Percentiles rank a stretch among this genome's conserved stretches.
Evolutionary conservation across 2,888 invertebrate species (phyloP).

Genomic region (Myopa testacea): DNA sequence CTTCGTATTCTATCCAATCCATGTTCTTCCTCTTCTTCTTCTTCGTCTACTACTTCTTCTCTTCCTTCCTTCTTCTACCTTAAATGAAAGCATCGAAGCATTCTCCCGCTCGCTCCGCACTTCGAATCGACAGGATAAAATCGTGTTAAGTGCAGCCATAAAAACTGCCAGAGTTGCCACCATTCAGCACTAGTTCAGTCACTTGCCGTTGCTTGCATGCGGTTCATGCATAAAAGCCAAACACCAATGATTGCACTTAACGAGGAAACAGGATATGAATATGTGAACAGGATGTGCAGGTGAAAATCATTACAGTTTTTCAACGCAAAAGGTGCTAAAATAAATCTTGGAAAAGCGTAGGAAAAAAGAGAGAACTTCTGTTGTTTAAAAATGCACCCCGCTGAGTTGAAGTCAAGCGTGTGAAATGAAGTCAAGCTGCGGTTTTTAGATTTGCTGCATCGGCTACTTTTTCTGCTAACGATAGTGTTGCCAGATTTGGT

Average conservation of each 20-base stretch:
- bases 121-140: neutral
- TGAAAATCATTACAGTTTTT: slow-evolving; percentile 26
- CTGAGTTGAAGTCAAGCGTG: neutral
- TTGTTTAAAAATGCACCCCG: neutral
- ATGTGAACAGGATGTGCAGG: slow-evolving; percentile 21
- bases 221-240: slow-evolving; percentile 20
- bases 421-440: neutral
- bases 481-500: neutral
- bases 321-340: slow-evolving; percentile 7
- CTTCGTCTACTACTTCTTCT: neutral
- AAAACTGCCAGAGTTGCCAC: slow-evolving; percentile 26
- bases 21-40: neutral
- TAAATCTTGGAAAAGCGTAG: neutral
- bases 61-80: slow-evolving; percentile 7
- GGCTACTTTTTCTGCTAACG: neutral
- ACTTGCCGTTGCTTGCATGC: slow-evolving; percentile 10
- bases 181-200: neutral
- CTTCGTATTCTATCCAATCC: neutral
- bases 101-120: neutral
- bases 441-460: neutral
- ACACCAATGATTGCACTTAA: slow-evolving; percentile 28
- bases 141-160: slow-evolving; percentile 35
- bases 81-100: neutral
- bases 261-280: slow-evolving; percentile 27
- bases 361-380: neutral